Evolutionary conservation across 2,113 vertebrate genomes (phyloP), one percentile per base, ranked within the genome.

Genomic region (Ascaphus truei): DNA sequence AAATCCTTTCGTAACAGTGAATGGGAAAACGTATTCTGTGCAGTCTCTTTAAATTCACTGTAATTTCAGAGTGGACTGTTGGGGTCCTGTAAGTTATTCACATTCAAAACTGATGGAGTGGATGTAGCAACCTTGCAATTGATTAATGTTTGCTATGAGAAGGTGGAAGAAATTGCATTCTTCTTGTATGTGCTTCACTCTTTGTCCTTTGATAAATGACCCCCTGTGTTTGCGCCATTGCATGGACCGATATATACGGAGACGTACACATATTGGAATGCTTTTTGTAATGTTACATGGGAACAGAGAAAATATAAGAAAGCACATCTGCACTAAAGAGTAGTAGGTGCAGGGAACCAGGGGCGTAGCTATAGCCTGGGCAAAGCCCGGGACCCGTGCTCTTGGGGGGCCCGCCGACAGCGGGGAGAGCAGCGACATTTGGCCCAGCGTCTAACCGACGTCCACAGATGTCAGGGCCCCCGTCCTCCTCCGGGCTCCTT

Each of bases 111-210:
- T 26, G 25, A 55, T 47, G 23, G 31, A 15, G 22, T 36, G 10
- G 20, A 18, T 15, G 53, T 47, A 33, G 43, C 31, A 68, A 59
- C 26, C 41, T 59, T 50, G 41, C 55, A 48, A 18, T 43, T 68
- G 53, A 68, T 50, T 68, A 48, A 59, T 68, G 41, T 68, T 59
- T 68, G 65, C 65, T 68, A 68, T 68, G 65, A 48, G 39, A 67
- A 55, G 36, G 50, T 34, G 63, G 25, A 29, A 9, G 50, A 66
- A 43, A 53, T 52, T 30, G 52, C 34, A 43, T 66, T 50, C 50
- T 25, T 52, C 62, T 64, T 64, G 33, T 27, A 7, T 16, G 26
- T 33, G 33, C 31, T 7, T 29, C 9, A n/a, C 48, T 33, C 18
- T 13, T 33, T 8, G 22, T 18, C 13, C 6, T 18, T 56, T 66